Percentiles rank a stretch among this genome's conserved stretches.
Conservation (phyloP, 2,113 vertebrate species). For the Caretta caretta region DNA sequence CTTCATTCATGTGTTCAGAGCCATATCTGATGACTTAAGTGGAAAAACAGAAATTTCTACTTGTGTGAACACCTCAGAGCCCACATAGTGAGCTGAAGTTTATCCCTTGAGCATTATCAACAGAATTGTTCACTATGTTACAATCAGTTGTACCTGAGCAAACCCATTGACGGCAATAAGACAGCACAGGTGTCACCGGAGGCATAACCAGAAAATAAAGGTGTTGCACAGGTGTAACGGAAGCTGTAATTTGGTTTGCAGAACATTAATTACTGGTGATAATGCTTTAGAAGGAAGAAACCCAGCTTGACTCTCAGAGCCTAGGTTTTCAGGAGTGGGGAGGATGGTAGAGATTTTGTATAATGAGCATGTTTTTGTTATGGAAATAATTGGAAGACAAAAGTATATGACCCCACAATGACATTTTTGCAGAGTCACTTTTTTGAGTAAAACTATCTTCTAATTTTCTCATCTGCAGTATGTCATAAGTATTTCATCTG, state of each 20-base stretch:
- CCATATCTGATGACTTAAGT: neutral
- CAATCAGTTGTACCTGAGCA: neutral
- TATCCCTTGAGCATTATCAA: neutral
- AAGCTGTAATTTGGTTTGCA: neutral
- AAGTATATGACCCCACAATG: neutral
- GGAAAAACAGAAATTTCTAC: neutral
- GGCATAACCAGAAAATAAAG: neutral
- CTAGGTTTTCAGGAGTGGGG: neutral
- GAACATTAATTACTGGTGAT: neutral
- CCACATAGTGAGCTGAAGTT: neutral
- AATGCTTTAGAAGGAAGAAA: accelerated
- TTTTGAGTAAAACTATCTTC: neutral
- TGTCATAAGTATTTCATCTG: neutral
- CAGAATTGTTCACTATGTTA: neutral
- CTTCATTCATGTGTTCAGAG: neutral
- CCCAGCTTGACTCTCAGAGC: neutral
- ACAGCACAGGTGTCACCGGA: neutral
- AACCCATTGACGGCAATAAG: neutral
- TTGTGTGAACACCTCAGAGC: neutral
- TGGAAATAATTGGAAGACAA: neutral
- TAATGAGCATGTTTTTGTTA: neutral
- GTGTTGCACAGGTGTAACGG: neutral
- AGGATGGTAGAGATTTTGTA: neutral
- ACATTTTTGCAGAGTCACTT: neutral
- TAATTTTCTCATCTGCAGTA: neutral